Base-by-base conservation (phyloP, 2,113 vertebrate genomes). In the Hippocampus comes region DNA sequence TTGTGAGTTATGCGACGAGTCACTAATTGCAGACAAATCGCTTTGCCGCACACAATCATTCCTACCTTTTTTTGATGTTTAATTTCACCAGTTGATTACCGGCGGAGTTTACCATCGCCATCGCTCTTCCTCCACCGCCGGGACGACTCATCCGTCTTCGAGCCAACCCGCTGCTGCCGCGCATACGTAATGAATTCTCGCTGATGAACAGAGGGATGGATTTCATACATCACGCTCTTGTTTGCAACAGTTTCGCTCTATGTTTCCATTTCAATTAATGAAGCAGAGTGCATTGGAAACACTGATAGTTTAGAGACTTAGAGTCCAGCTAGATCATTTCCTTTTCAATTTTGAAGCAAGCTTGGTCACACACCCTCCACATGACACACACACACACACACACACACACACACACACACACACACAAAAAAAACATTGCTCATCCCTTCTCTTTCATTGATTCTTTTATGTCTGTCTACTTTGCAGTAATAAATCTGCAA, bases 141-240 rank as follows among this genome's bases (percentile, higher is more conserved):
- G 84, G 82, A 85, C 83, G 78, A 82, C 87, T 91, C 89, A 89
- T 93, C 85, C 79, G 88, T 92, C 90, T 92, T 90, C 80, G 72
- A 70, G 70, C 66, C 49, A 75, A 67, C 80, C 68, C 83, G 76
- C 79, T 67, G 75, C 78, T 83, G 74, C 78, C 82, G 73, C 69
- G 89, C 90, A 92, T 92, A 86, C 89, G 79, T 85, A 91, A 92
- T 89, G 89, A 93, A 90, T 73, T 83, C 11, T 69, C 77, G 70
- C 84, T 89, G 91, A 91, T 87, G 89, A 89, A 86, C 85, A 81
- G 82, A 84, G 83, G 89, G 91, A 88, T 89, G 88, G 89, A 92
- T 93, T 93, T 91, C 89, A 94, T 93, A 93, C 93, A 94, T 94
- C 92, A 93, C 80, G 84, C 83, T 86, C 91, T 92, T 92, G 92